Evolutionary conservation across 2,888 invertebrate genomes (phyloP).

Genomic region (Lasioglossum malachurum): DNA sequence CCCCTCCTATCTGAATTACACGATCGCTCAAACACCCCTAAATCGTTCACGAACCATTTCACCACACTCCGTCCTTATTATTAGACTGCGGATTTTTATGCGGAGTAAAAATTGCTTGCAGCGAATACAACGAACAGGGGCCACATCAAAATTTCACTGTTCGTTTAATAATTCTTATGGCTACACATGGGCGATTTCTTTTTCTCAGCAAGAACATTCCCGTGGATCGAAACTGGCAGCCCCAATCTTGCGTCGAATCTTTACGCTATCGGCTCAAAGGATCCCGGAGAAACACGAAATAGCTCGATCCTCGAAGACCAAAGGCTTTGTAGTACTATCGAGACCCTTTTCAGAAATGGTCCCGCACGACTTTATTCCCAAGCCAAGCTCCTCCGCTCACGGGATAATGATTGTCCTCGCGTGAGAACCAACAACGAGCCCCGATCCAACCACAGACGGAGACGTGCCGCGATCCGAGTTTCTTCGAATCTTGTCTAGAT

Average conservation of each 20-base stretch:
- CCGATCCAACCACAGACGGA: conserved; percentile 68
- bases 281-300: conserved; percentile 45
- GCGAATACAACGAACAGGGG: too few relatives aligned
- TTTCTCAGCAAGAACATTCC: background rate
- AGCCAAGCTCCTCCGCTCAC: conserved; percentile 49
- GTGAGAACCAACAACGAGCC: conserved; percentile 73
- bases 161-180: background rate
- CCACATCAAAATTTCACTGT: background rate
- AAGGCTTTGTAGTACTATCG: conserved; percentile 58
- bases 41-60: too few relatives aligned
- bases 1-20: too few relatives aligned
- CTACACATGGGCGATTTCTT: background rate
- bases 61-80: too few relatives aligned
- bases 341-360: conserved; percentile 56
- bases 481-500: conserved; percentile 54
- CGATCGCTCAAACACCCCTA: too few relatives aligned
- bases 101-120: background rate
- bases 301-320: conserved; percentile 31
- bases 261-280: conserved; percentile 35
- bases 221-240: background rate
- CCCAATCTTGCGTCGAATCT: conserved; percentile 31
- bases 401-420: conserved; percentile 71
- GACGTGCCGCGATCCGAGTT: conserved; percentile 69
- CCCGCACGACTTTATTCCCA: conserved; percentile 54
- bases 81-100: background rate